Percentiles rank a stretch among this genome's conserved stretches.
Evolutionary conservation across 2,113 vertebrate species (phyloP).

Genomic region (Larimichthys polyactis): DNA sequence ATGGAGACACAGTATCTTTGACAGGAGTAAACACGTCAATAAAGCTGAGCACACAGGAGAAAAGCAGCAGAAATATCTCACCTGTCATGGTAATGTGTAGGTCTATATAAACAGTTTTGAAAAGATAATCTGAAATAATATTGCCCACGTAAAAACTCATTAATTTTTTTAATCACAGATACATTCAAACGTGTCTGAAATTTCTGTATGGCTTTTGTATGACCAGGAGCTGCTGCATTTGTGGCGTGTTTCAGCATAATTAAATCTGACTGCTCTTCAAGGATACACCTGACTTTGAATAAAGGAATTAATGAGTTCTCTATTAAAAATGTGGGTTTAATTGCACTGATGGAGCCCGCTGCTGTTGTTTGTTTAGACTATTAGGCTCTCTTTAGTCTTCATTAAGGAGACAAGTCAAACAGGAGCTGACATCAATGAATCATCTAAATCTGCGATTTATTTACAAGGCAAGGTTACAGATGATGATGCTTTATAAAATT

Average conservation of each 20-base stretch:
- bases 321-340: constrained; percentile 65
- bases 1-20: constrained; percentile 41
- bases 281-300: constrained; percentile 69
- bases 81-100: constrained; percentile 29
- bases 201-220: constrained; percentile 33
- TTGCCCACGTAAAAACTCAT: constrained; percentile 27
- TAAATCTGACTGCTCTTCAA: constrained; percentile 64
- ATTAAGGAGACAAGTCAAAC: constrained; percentile 52
- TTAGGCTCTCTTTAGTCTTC: constrained; percentile 67
- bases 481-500: constrained; percentile 34
- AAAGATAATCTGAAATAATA: constrained; percentile 34
- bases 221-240: constrained; percentile 28
- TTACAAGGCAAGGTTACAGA: constrained; percentile 48
- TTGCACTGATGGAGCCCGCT: constrained; percentile 45
- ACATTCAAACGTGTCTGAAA: constrained; percentile 39
- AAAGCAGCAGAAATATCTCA: constrained; percentile 25
- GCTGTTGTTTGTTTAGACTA: constrained; percentile 60
- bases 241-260: constrained; percentile 47
- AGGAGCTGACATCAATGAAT: constrained; percentile 22
- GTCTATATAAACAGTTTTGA: constrained; percentile 21
- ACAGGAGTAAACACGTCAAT: constrained; percentile 74
- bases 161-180: constrained; percentile 57
- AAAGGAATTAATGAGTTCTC: constrained; percentile 68
- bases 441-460: constrained; percentile 41
- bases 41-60: constrained; percentile 43